phyloP scores from a whole-genome alignment of 2,113 vertebrate species.

The Tapirus terrestris region DNA sequence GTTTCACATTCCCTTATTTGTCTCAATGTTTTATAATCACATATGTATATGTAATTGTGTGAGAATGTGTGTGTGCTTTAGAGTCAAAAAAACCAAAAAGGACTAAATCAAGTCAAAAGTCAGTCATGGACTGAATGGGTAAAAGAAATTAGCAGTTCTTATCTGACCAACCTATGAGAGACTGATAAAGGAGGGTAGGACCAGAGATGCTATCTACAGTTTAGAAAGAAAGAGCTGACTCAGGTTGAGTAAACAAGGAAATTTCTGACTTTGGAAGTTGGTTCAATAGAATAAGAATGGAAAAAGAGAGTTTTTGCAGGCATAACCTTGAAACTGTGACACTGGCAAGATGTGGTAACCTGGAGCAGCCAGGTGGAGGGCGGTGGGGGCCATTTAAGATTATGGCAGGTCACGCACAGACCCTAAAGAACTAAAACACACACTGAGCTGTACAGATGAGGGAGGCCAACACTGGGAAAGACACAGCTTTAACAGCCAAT shows the following conservation, averaged over 20 bases:
- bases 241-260: background rate
- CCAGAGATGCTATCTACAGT: background rate
- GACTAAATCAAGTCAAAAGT: background rate
- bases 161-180: background rate
- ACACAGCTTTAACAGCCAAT: background rate
- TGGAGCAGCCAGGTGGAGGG: background rate
- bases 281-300: background rate
- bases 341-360: no score
- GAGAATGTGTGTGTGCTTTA: background rate
- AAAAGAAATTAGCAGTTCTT: background rate
- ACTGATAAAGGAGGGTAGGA: background rate
- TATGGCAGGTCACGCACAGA: fast-evolving
- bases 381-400: background rate
- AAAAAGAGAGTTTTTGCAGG: background rate
- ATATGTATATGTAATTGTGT: background rate
- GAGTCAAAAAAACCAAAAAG: background rate
- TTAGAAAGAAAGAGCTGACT: background rate
- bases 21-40: background rate
- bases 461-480: background rate
- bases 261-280: background rate
- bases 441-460: background rate
- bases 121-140: background rate
- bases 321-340: background rate
- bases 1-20: background rate
- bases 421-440: no score